Evolutionary conservation across 2,888 invertebrate species (phyloP).

Genomic region (Brachypalpus laphriformis): DNA sequence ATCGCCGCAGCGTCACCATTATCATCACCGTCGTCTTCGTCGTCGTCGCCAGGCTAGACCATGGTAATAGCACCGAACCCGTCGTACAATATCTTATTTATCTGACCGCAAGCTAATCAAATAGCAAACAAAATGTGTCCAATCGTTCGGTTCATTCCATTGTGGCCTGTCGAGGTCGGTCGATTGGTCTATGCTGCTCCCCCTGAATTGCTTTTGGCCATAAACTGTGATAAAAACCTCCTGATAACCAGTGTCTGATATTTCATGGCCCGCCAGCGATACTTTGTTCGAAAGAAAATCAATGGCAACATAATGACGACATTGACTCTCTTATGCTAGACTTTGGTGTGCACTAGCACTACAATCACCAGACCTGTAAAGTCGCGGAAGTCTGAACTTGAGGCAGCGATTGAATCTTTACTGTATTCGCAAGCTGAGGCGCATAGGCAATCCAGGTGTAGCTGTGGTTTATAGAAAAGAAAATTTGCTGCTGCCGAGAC

Average conservation of each 20-base stretch:
- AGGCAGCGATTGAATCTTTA: conserved; percentile 67
- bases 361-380: conserved; percentile 43
- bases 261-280: conserved; percentile 57
- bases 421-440: conserved; percentile 35
- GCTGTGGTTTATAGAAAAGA: neutral
- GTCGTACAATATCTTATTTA: conserved; percentile 68
- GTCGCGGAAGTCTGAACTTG: conserved; percentile 69
- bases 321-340: conserved; percentile 54
- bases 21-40: conserved; percentile 29
- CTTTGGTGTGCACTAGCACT: neutral
- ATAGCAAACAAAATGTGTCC: conserved; percentile 71
- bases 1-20: conserved; percentile 64
- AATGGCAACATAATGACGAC: conserved; percentile 74
- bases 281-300: conserved; percentile 59
- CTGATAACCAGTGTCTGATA: conserved; percentile 67
- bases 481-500: neutral
- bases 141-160: conserved; percentile 19
- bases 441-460: conserved; percentile 42
- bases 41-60: conserved; percentile 39
- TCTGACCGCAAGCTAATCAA: conserved; percentile 72
- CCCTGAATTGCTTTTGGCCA: conserved; percentile 70
- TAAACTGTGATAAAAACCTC: conserved; percentile 67
- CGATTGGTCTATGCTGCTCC: conserved; percentile 15
- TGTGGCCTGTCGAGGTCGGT: conserved; percentile 5
- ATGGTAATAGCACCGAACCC: conserved; percentile 6